Evolutionary conservation across 2,113 vertebrate genomes (phyloP).

Genomic region (Oreocharis arfaki): DNA sequence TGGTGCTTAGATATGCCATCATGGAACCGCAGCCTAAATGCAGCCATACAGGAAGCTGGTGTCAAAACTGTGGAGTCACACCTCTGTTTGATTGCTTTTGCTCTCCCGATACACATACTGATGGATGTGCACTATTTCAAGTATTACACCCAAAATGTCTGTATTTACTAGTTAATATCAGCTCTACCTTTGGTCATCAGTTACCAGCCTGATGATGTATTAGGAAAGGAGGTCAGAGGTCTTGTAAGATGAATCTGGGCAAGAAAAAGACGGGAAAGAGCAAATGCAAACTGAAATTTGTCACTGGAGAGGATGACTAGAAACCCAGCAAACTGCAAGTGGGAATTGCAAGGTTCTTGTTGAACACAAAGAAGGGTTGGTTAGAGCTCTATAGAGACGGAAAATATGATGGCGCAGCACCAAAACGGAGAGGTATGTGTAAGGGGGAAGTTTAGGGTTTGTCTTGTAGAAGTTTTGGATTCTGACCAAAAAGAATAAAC

Average conservation of each 20-base stretch:
- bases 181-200: not conserved
- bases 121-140: fast-evolving
- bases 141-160: not conserved
- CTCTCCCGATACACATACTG: not conserved
- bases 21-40: not conserved
- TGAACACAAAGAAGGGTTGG: not conserved
- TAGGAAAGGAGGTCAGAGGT: not conserved
- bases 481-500: not conserved
- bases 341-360: not conserved
- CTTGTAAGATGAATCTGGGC: not conserved
- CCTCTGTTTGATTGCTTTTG: not conserved
- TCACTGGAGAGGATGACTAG: not conserved
- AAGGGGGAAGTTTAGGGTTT: not conserved
- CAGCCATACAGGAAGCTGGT: not conserved
- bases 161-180: not conserved
- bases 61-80: not conserved
- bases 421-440: not conserved
- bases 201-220: not conserved
- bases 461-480: not conserved
- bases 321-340: not conserved
- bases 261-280: not conserved
- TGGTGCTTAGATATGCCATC: not conserved
- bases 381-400: not conserved
- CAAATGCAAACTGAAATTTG: not conserved
- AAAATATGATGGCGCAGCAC: not conserved